These are phyloP conservation scores for Drosophila kepulauana DNA, from an alignment of 1,140 invertebrate genomes.

Conservation along the genomic window DNA sequence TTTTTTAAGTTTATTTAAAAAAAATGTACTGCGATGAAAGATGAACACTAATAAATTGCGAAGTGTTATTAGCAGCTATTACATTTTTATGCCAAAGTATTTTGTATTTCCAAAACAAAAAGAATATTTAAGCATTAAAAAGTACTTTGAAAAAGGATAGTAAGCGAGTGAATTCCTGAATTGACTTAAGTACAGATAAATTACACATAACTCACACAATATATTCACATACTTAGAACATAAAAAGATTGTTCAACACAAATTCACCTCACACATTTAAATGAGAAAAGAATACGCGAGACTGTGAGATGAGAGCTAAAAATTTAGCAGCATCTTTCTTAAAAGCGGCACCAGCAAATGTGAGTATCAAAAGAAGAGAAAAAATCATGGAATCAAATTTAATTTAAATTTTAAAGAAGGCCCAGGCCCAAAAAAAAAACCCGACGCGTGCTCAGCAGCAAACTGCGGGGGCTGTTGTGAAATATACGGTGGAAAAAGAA, in stretches of 20 bases:
- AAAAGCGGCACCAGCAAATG: constrained; percentile 19
- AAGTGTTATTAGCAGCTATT: too few species aligned
- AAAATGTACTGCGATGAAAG: too few species aligned
- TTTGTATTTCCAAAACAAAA: neutral
- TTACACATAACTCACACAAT: neutral
- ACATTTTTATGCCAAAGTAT: neutral
- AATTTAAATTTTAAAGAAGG: constrained; percentile 76
- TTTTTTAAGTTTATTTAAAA: too few species aligned
- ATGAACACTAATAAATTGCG: too few species aligned
- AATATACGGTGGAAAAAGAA: neutral
- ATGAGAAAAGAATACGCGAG: neutral
- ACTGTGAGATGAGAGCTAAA: constrained; percentile 64
- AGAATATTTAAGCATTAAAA: neutral
- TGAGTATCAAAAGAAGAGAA: constrained; percentile 26
- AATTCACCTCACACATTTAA: too few species aligned
- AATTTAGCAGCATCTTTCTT: constrained; percentile 37
- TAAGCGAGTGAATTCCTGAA: neutral
- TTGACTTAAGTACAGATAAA: neutral
- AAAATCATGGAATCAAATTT: constrained; percentile 62
- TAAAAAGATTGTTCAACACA: neutral
- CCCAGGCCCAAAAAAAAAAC: constrained; percentile 8
- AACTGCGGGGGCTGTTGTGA: neutral
- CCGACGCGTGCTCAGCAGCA: neutral
- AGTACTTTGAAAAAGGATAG: neutral
- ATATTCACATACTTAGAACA: neutral